Base-by-base conservation (phyloP, 2,888 invertebrate species). In the Ethmia dodecea region DNA sequence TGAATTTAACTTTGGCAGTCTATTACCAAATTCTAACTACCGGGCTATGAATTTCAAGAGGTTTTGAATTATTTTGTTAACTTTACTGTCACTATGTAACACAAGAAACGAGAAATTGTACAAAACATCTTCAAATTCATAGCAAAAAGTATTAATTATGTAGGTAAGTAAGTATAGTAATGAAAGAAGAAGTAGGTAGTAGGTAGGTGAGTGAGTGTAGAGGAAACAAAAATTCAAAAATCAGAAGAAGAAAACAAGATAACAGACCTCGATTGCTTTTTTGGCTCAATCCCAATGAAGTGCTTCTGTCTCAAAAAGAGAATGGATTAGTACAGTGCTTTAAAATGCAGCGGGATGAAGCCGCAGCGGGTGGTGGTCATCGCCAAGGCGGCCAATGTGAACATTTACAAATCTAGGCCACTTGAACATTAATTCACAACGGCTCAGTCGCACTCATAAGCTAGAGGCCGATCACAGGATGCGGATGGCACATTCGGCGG, bases 201-300 rank as follows among this genome's bases (percentile, higher is more conserved):
- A n/a, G n/a, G n/a, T n/a, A n/a, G 43, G 47, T 39, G 37, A 61
- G 59, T 59, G 45, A 69, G 64, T 67, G 66, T 65, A 52, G 8
- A 22, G 38, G 49, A 62, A 49, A 42, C 29, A 35, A 58, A 50
- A 38, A 59, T n/a, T 22, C 9, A 4, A 59, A 54, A 36, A 41
- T 55, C 59, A 55, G 39, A 26, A 40, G 47, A 43, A 37, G 29
- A 31, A 44, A 47, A 50, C 22, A 24, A 51, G 38, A 52, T 43
- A 43, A 44, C 36, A 40, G 40, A 45, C 33, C 33, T 36, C 33
- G 42, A 44, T 46, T 44, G 45, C n/a, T n/a, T n/a, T n/a, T 45
- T 45, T 45, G 52, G 47, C 48, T 53, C 42, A 46, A 34, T 33
- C 15, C 33, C 30, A 22, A 33, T 50, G 49, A 42, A 48, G 44